Conservation (phyloP, 2,113 vertebrate species). For the Bos taurus region DNA sequence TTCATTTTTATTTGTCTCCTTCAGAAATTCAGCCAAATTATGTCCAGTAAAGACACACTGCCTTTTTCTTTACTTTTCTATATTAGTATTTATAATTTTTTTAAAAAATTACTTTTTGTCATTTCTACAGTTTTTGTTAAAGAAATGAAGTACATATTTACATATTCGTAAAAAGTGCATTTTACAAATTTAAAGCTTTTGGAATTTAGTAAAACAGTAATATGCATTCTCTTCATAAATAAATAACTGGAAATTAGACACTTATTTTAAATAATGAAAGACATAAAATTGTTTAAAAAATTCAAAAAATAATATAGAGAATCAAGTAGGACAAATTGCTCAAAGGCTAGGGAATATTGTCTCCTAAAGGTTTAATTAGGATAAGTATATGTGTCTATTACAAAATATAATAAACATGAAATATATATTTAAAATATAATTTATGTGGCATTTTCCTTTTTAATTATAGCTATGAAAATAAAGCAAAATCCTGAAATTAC, state of each 20-base stretch:
- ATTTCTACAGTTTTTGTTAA: background rate
- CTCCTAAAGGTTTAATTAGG: background rate
- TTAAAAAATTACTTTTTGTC: background rate
- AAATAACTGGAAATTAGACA: background rate
- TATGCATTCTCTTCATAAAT: background rate
- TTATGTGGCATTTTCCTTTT: background rate
- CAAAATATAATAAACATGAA: background rate
- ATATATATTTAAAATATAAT: background rate
- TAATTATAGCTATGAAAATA: background rate
- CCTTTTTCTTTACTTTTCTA: background rate
- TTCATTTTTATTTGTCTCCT: background rate
- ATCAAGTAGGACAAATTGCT: background rate
- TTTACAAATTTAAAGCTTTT: background rate
- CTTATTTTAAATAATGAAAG: background rate
- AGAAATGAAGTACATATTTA: background rate
- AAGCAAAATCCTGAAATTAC: background rate
- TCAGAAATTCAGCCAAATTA: background rate
- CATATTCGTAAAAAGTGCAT: too few species aligned
- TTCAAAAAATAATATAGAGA: background rate
- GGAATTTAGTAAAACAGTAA: background rate
- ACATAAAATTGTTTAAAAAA: background rate
- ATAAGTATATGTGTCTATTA: background rate
- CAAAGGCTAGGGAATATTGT: background rate
- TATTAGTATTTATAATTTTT: background rate
- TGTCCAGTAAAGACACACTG: background rate